phyloP scores from a whole-genome alignment of 2,113 vertebrate genomes.

The Hypocryptadius cinnamomeus region DNA sequence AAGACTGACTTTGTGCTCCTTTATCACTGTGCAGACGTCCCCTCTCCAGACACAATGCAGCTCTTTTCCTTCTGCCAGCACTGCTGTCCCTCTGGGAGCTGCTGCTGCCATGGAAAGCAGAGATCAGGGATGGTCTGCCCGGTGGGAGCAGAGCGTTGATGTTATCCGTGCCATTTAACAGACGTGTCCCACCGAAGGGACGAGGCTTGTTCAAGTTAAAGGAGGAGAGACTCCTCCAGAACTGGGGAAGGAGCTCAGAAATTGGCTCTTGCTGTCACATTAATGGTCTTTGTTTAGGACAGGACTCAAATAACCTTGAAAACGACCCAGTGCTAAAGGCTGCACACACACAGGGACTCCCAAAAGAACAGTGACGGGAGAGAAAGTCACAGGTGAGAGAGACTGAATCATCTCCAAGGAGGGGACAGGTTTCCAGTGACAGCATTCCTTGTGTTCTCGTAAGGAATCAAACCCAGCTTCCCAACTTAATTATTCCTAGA shows the following conservation, averaged over 20 bases:
- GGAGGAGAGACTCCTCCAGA: neutral
- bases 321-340: neutral
- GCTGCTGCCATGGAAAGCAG: neutral
- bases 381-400: too few relatives aligned
- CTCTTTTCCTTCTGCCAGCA: neutral
- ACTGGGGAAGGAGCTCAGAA: neutral
- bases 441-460: neutral
- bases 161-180: accelerated
- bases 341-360: accelerated
- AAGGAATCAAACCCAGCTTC: neutral
- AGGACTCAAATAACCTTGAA: neutral
- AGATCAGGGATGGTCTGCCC: neutral
- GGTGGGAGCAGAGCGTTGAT: neutral
- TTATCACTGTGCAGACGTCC: neutral
- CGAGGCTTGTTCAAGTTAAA: accelerated
- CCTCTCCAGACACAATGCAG: neutral
- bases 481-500: neutral
- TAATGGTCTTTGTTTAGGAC: neutral
- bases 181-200: neutral
- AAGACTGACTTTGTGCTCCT: neutral
- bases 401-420: neutral
- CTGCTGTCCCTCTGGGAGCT: neutral
- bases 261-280: neutral
- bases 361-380: neutral
- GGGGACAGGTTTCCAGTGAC: neutral